These are phyloP conservation scores for Philypnodon macrostomus DNA, from an alignment of 2,797 vertebrate genomes.

Conservation along the genomic window DNA sequence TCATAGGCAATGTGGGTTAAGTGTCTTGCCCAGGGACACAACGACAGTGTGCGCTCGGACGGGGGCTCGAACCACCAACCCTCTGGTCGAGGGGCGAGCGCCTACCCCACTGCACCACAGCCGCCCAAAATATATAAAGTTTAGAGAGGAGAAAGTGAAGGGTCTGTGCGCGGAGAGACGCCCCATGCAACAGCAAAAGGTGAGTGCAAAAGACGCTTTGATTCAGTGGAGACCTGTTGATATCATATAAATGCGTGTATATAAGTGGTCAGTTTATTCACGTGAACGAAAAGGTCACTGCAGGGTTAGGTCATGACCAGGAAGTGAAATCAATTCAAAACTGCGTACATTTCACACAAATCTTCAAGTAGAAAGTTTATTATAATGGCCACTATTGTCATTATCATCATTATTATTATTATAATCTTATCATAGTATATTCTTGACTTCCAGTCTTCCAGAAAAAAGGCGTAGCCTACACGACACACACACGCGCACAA, in stretches of 20 bases:
- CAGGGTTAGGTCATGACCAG: conserved; percentile 1
- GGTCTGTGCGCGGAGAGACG: conserved; percentile 80
- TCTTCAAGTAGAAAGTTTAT: conserved; percentile 98
- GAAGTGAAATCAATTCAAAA: neutral
- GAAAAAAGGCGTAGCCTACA: conserved; percentile 83
- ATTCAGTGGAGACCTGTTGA: conserved; percentile 69
- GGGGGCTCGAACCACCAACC: too few species aligned
- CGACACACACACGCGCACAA: conserved; percentile 84
- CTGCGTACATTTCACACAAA: conserved; percentile 48
- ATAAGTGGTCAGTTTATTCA: conserved; percentile 12
- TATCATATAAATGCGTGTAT: conserved; percentile 23
- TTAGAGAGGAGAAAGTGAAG: conserved; percentile 91
- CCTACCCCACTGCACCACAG: too few species aligned
- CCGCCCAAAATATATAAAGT: too few species aligned
- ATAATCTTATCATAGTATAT: conserved; percentile 71
- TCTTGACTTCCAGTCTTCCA: conserved; percentile 89
- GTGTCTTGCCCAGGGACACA: too few species aligned
- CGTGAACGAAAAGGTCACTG: conserved; percentile 1
- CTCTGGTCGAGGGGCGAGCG: too few species aligned
- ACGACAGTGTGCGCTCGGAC: too few species aligned
- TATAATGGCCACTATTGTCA: conserved; percentile 62
- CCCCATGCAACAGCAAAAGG: conserved; percentile 69
- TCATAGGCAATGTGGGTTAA: too few species aligned
- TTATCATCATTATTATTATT: conserved; percentile 36
- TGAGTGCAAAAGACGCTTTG: conserved; percentile 79